These are phyloP conservation scores for Diadegma fenestrale DNA, from an alignment of 2,888 invertebrate species.

Conservation along the genomic window DNA sequence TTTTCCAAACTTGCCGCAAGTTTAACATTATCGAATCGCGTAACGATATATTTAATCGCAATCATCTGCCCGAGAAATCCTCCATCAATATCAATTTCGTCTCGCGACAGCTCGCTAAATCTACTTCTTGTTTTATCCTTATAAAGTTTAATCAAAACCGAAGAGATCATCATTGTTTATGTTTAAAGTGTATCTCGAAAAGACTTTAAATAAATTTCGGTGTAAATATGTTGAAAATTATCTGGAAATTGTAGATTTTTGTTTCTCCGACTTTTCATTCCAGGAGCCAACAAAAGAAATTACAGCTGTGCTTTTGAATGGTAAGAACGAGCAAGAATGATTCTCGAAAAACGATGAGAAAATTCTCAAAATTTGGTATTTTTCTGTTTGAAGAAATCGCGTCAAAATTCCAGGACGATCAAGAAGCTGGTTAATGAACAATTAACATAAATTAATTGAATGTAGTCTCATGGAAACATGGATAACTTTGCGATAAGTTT, in stretches of 20 bases:
- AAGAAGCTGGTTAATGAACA: too few relatives aligned
- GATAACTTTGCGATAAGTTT: too few relatives aligned
- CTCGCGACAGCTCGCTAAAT: conserved; percentile 41
- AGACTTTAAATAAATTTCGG: conserved; percentile 69
- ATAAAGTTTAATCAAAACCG: conserved; percentile 64
- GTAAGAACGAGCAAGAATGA: too few relatives aligned
- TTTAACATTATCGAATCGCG: not conserved
- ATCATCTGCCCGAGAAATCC: conserved; percentile 19
- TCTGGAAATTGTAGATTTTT: not conserved
- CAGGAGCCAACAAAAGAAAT: not conserved
- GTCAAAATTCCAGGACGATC: too few relatives aligned
- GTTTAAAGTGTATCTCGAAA: conserved; percentile 62
- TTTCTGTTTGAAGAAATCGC: too few relatives aligned
- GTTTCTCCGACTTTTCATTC: not conserved
- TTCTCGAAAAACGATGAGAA: too few relatives aligned
- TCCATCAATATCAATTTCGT: conserved; percentile 27
- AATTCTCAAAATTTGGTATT: too few relatives aligned
- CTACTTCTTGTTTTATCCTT: conserved; percentile 63
- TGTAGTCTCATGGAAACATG: too few relatives aligned
- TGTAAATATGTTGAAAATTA: conserved; percentile 66
- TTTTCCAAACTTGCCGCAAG: conserved; percentile 13
- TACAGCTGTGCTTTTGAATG: not conserved
- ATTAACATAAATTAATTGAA: too few relatives aligned
- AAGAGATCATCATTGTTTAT: conserved; percentile 60
- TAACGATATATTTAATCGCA: conserved; percentile 22